Percentiles rank a stretch among this genome's conserved stretches.
Conservation (phyloP, 2,113 vertebrate species). For the Diadophis punctatus region DNA sequence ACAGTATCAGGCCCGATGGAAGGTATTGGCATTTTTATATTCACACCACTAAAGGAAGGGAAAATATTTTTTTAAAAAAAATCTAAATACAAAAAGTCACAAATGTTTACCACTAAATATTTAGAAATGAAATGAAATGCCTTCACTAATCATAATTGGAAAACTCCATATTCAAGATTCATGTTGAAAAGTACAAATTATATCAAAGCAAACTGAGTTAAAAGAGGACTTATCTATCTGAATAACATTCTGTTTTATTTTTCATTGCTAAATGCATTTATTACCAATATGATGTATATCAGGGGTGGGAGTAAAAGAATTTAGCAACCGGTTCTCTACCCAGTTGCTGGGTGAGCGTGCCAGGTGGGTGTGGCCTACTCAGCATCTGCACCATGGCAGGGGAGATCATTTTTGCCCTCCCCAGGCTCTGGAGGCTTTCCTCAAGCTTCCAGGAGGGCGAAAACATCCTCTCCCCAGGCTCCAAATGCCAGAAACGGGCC, state of each 20-base stretch:
- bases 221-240: not conserved
- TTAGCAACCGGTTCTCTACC: too few relatives aligned
- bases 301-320: too few relatives aligned
- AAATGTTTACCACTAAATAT: not conserved
- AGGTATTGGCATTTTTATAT: constrained; percentile 85
- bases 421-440: too few relatives aligned
- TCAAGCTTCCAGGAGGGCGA: too few relatives aligned
- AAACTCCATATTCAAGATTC: not conserved
- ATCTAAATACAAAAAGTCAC: not conserved
- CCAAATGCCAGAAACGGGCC: too few relatives aligned
- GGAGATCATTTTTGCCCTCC: too few relatives aligned
- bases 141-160: not conserved
- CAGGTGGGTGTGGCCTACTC: too few relatives aligned
- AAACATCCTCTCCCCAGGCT: too few relatives aligned
- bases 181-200: not conserved
- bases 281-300: not conserved
- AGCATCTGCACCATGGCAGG: too few relatives aligned
- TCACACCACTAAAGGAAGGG: constrained; percentile 76
- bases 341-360: too few relatives aligned
- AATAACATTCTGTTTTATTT: not conserved
- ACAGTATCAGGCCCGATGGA: constrained; percentile 81
- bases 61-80: constrained; percentile 5
- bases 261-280: not conserved
- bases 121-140: not conserved
- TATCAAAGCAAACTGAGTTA: not conserved